Evolutionary conservation across 2,797 vertebrate genomes (phyloP), one percentile per base, ranked within the genome.

Genomic region (Liasis olivaceus): DNA sequence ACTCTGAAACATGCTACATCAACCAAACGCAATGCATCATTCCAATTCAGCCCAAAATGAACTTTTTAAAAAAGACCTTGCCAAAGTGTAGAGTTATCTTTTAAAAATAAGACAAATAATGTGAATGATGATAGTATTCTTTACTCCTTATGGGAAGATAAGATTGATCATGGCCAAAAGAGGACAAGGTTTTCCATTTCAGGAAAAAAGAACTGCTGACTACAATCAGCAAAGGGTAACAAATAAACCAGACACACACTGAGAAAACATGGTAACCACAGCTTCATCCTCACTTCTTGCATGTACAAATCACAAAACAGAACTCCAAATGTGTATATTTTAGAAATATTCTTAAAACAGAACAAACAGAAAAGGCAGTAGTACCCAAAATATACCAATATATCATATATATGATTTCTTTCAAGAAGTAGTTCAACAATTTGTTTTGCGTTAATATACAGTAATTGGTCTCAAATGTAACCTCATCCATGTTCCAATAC

Each of bases 121-220:
- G 77, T 31, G n/a, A 54, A 89, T 13, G 69, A 14, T 51, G 93
- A 59, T 93, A 87, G 92, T 92, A 84, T 93, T 91, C 94, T 95
- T 92, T 28, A 2, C 42, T 94, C 97, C 94, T 94, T 93, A 69
- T 86, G 94, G 93, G 96, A 95, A 93, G 93, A 95, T 88, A n/a
- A 36, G 88, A 24, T 93, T 92, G 93, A 92, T 89, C 24, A 0
- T 93, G 96, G 96, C 95, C 96, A 97, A 96, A 94, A 95, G 90
- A 94, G 91, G 96, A 97, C 95, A 94, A 96, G 20, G 93, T 95
- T 96, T 97, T 96, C 95, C 96, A 96, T 94, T 95, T 66, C 94
- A 97, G 96, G 96, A 96, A 96, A 31, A 95, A 96, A 94, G 93
- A 96, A 97, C 94, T 85, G 91, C 93, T 92, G 64, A 69, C 96